Conservation (phyloP, 2,113 vertebrate genomes). For the Semnopithecus entellus region DNA sequence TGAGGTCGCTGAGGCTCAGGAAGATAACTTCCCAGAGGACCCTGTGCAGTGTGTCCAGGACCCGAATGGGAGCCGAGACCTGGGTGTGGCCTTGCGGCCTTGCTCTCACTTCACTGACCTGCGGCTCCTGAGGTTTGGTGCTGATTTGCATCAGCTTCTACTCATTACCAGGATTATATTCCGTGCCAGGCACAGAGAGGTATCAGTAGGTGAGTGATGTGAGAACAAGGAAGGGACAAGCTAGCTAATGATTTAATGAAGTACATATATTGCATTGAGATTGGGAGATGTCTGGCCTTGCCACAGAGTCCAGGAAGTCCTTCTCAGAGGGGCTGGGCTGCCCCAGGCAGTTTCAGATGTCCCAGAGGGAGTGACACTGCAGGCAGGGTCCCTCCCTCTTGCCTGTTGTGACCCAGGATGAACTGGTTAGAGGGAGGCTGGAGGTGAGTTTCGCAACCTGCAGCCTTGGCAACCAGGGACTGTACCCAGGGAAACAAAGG, state of each 20-base stretch:
- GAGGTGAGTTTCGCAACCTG: background rate
- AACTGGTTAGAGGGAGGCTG: background rate
- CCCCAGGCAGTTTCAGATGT: background rate
- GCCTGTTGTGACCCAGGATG: background rate
- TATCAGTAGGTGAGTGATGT: background rate
- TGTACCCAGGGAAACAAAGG: background rate
- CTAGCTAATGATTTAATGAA: background rate
- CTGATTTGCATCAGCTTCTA: fast-evolving
- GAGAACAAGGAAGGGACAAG: too few species aligned
- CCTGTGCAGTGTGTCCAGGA: background rate
- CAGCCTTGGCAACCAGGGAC: constrained; percentile 28
- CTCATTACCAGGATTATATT: background rate
- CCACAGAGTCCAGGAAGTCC: background rate
- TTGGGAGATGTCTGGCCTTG: background rate
- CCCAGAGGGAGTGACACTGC: background rate
- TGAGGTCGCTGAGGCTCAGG: background rate
- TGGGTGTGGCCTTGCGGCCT: background rate
- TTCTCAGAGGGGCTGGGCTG: background rate
- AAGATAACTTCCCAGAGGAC: background rate
- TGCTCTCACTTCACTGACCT: background rate
- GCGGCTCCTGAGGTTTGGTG: background rate
- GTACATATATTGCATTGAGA: fast-evolving
- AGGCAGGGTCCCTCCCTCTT: background rate
- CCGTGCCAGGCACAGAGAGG: background rate
- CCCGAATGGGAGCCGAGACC: background rate